Evolutionary conservation across 2,113 vertebrate genomes (phyloP).

Genomic region (Aegotheles bennettii): DNA sequence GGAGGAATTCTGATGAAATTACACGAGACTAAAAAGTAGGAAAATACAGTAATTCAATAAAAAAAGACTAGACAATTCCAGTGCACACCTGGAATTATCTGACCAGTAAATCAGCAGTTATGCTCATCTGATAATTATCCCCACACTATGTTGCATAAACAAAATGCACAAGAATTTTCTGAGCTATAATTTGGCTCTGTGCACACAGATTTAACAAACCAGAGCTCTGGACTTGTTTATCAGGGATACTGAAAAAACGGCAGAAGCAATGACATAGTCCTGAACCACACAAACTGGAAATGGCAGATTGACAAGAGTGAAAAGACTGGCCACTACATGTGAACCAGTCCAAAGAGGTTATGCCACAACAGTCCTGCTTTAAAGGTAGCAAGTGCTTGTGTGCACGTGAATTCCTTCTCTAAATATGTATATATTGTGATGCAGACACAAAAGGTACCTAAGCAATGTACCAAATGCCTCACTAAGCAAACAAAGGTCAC

Average conservation of each 20-base stretch:
- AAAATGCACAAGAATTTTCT: neutral
- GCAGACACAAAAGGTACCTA: neutral
- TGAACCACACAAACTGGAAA: neutral
- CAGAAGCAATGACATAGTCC: neutral
- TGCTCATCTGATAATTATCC: neutral
- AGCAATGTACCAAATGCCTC: neutral
- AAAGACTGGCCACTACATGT: neutral
- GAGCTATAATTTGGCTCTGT: neutral
- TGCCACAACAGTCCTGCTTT: neutral
- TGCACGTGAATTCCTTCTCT: accelerated
- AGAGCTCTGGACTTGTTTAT: neutral
- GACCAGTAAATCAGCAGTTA: neutral
- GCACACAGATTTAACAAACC: neutral
- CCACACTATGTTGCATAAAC: neutral
- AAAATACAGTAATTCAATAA: neutral
- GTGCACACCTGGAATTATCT: neutral
- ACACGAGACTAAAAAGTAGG: neutral
- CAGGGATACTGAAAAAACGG: neutral
- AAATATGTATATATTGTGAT: neutral
- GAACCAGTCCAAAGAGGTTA: neutral
- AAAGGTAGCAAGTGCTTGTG: neutral
- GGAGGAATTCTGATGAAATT: neutral
- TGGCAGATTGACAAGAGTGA: neutral
- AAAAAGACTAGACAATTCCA: neutral
- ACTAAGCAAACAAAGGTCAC: neutral